Evolutionary conservation across 2,888 invertebrate genomes (phyloP).

Genomic region (Harmothoe impar): DNA sequence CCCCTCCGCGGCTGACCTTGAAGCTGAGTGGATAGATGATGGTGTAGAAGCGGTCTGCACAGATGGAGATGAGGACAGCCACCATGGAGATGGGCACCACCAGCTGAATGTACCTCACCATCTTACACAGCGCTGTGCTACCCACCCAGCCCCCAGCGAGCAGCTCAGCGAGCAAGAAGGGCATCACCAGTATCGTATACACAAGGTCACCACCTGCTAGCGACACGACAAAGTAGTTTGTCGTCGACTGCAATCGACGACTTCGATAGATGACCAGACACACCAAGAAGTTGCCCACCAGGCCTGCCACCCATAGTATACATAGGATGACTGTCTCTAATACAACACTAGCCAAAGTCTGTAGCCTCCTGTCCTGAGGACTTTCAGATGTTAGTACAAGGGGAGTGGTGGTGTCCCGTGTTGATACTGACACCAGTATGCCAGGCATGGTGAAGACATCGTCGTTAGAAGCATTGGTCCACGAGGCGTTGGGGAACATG

Average conservation of each 20-base stretch:
- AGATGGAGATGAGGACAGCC: conserved; percentile 77
- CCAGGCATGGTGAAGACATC: no score
- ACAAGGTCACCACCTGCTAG: conserved; percentile 77
- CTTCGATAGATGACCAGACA: conserved; percentile 81
- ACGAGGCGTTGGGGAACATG: not conserved
- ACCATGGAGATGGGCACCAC: conserved; percentile 73
- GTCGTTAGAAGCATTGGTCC: not conserved
- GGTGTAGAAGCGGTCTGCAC: conserved; percentile 81
- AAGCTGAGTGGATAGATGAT: conserved; percentile 82
- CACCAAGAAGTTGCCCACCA: conserved; percentile 78
- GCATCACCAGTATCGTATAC: conserved; percentile 73
- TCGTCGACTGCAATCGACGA: conserved; percentile 82
- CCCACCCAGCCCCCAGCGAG: conserved; percentile 73
- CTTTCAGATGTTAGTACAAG: not conserved
- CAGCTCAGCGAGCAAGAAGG: conserved; percentile 74
- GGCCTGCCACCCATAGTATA: conserved; percentile 66
- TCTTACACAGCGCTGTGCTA: conserved; percentile 76
- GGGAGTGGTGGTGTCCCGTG: not conserved
- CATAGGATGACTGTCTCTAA: conserved; percentile 60
- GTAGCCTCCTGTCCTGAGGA: not conserved
- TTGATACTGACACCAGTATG: not conserved
- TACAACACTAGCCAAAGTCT: not conserved
- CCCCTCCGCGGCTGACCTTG: conserved; percentile 79
- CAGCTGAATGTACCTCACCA: conserved; percentile 76
- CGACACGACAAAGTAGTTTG: conserved; percentile 81